Percentiles rank a stretch among this genome's conserved stretches.
These are phyloP conservation scores for Leptoclinus maculatus DNA, from an alignment of 2,797 vertebrate species.

Conservation along the genomic window DNA sequence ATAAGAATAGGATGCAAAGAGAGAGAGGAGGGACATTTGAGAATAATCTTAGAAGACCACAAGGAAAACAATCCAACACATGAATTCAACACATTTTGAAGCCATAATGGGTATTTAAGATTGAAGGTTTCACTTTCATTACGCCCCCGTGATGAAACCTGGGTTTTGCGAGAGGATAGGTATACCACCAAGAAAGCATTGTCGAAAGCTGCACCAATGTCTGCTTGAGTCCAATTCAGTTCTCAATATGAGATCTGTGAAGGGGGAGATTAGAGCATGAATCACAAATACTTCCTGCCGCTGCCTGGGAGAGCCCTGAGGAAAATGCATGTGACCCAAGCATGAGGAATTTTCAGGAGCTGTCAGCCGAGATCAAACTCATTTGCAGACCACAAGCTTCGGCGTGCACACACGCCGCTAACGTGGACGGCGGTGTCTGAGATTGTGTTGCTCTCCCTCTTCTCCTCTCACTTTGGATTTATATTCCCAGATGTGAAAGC, in stretches of 20 bases:
- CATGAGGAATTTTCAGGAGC: slow-evolving; percentile 75
- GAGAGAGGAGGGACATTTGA: neutral
- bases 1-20: neutral
- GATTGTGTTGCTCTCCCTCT: slow-evolving; percentile 46
- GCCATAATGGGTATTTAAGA: slow-evolving; percentile 17
- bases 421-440: slow-evolving; percentile 47
- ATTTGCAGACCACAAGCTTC: slow-evolving; percentile 77
- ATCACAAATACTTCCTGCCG: slow-evolving; percentile 74
- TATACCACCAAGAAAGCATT: slow-evolving; percentile 23
- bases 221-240: slow-evolving; percentile 60
- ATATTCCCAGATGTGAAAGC: slow-evolving; percentile 6
- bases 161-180: slow-evolving; percentile 19
- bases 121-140: slow-evolving; percentile 34
- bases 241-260: slow-evolving; percentile 76
- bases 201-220: slow-evolving; percentile 44
- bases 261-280: slow-evolving; percentile 72
- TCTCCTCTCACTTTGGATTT: slow-evolving; percentile 19
- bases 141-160: slow-evolving; percentile 30
- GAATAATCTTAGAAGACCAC: neutral
- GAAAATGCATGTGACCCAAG: slow-evolving; percentile 78
- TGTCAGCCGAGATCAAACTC: slow-evolving; percentile 82
- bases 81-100: slow-evolving; percentile 5
- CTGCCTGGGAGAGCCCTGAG: slow-evolving; percentile 68
- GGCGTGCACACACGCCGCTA: slow-evolving; percentile 56
- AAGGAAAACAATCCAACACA: neutral